Conservation (phyloP, 2,797 vertebrate species). For the Botia almorhae region DNA sequence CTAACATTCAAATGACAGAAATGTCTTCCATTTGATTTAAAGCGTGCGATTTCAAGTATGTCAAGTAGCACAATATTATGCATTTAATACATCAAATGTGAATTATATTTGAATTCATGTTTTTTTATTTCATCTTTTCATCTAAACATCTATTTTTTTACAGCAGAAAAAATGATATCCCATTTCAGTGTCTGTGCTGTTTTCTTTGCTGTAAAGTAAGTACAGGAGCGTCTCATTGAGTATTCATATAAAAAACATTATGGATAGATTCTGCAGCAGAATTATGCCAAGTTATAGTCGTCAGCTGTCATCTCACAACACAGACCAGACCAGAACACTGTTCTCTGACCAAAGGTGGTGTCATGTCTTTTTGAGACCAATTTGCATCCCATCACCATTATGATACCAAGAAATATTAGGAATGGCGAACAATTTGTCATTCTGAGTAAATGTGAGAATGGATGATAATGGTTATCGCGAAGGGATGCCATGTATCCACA, state of each 20-base stretch:
- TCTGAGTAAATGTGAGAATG: background rate
- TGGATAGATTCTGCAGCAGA: background rate
- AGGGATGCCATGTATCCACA: conserved; percentile 17
- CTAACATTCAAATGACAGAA: too few species aligned
- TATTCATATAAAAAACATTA: conserved; percentile 4
- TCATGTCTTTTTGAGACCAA: conserved; percentile 30
- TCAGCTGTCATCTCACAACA: conserved; percentile 20
- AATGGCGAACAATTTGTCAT: conserved; percentile 11
- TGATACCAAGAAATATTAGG: conserved; percentile 6
- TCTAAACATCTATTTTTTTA: too few species aligned
- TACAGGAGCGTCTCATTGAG: background rate
- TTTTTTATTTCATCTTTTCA: background rate
- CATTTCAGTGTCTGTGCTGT: background rate
- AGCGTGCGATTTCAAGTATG: too few species aligned
- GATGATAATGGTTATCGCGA: background rate
- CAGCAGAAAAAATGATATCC: background rate
- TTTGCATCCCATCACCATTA: conserved; percentile 28
- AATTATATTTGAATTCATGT: background rate
- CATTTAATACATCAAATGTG: background rate
- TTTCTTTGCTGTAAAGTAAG: background rate
- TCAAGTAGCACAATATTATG: background rate
- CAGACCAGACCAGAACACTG: background rate
- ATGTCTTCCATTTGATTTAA: too few species aligned
- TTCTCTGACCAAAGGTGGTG: conserved; percentile 28
- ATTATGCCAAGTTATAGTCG: conserved; percentile 8